Evolutionary conservation across 2,797 vertebrate genomes (phyloP), one percentile per base, ranked within the genome.

Genomic region (Hafferia zeledoni): DNA sequence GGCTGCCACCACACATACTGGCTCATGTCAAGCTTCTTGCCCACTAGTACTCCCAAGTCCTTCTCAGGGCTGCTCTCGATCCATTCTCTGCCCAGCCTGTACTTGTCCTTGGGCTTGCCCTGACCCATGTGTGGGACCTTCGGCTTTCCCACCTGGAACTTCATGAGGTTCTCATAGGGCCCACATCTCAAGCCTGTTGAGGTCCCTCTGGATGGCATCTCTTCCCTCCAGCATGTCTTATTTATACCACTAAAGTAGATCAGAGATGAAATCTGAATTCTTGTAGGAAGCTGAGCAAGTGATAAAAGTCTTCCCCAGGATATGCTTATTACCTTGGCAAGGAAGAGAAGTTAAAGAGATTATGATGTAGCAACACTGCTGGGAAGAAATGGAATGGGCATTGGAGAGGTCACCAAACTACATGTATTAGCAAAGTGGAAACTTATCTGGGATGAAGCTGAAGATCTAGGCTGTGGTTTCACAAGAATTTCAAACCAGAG

Each of bases 271-370:
- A 23, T 80, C 61, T 88, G 24, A 82, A 35, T 92, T 76, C 57
- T 57, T 76, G 19, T 31, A 50, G 68, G 47, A 83, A 75, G 72
- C 69, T 75, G n/a, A 83, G 53, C 37, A 88, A 69, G n/a, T 47
- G n/a, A 35, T 59, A 31, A 22, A 59, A 85, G 6, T 39, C 44
- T 77, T 91, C 23, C 59, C 31, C 24, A 65, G 39, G 55, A n/a
- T 39, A 11, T 23, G 5, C 4, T 0, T 68, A 8, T 89, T 67
- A 49, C 1, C 0, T 59, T 5, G 1, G 2, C 37, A 30, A 70
- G 49, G 50, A 79, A 65, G 57, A 39, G 20, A 83, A 27, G 22
- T 68, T 68, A 24, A 39, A 50, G 57, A 64, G 46, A 24, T 67
- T 33, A 30, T 70, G 65, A 41, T 47, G 15, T 35, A 53, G 53